Percentiles rank a stretch among this genome's conserved stretches.
Conservation (phyloP, 2,888 invertebrate species). For the Clistopyga incitator region DNA sequence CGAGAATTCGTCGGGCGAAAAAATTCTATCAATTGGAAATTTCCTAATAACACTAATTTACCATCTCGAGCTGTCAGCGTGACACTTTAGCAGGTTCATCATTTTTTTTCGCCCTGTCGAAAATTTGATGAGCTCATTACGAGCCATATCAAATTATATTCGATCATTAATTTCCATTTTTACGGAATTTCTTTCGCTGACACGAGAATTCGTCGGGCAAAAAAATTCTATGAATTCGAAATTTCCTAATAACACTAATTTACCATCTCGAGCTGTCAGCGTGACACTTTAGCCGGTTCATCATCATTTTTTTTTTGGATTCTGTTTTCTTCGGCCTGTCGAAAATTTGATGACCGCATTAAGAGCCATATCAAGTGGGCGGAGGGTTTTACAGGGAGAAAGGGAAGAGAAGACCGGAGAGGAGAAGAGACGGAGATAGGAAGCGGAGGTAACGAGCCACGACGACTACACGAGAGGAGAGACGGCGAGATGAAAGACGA, state of each 20-base stretch:
- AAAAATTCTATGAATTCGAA: not conserved
- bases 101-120: slow-evolving; percentile 10
- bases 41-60: not conserved
- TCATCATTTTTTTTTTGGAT: no score
- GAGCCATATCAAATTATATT: not conserved
- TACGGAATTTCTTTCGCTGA: no score
- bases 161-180: no score
- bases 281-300: not conserved
- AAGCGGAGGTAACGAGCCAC: slow-evolving; percentile 48
- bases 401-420: not conserved
- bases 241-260: not conserved
- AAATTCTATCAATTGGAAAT: not conserved
- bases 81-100: not conserved
- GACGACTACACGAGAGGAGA: slow-evolving; percentile 34
- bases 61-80: not conserved
- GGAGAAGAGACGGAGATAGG: slow-evolving; percentile 21
- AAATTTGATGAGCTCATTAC: slow-evolving; percentile 10
- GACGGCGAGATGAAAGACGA: slow-evolving; percentile 66
- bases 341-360: slow-evolving; percentile 13
- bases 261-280: not conserved
- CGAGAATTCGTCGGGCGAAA: not conserved
- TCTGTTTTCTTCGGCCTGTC: slow-evolving; percentile 3
- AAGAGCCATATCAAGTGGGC: slow-evolving; percentile 6
- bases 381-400: slow-evolving; percentile 7
- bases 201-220: not conserved